Evolutionary conservation across 2,113 vertebrate species (phyloP).

Genomic region (Lampris megalopsis): DNA sequence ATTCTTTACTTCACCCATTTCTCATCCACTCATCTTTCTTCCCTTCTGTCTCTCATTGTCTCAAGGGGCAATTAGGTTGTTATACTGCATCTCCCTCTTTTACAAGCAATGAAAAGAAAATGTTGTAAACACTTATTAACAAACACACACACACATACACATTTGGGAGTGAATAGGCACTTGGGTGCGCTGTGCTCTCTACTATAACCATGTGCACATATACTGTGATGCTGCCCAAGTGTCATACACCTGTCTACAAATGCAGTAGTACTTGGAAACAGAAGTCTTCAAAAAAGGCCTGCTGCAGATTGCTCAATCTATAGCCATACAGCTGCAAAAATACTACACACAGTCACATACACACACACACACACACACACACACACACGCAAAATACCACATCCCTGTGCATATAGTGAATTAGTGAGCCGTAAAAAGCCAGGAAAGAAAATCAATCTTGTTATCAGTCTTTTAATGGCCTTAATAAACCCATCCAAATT

Average conservation of each 20-base stretch:
- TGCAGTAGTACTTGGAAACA: not conserved
- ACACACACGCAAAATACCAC: not conserved
- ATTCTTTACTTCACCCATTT: constrained; percentile 27
- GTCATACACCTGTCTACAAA: not conserved
- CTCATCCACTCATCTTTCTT: constrained; percentile 35
- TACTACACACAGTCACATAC: not conserved
- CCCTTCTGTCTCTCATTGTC: constrained; percentile 49
- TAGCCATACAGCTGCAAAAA: not conserved
- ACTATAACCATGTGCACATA: not conserved
- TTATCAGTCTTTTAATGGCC: not conserved
- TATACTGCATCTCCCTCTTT: constrained; percentile 61
- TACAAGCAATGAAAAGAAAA: constrained; percentile 48
- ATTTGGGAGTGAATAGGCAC: not conserved
- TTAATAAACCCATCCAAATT: not conserved
- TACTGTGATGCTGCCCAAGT: not conserved
- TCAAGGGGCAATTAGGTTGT: constrained; percentile 61
- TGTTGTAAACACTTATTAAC: constrained; percentile 67
- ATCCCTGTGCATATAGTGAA: not conserved
- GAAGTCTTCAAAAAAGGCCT: constrained; percentile 3
- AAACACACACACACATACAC: constrained; percentile 15
- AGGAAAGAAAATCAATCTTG: not conserved
- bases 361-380: not conserved
- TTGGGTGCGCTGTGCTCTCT: not conserved
- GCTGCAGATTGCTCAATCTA: not conserved
- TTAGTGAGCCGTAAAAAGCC: not conserved